Conservation (phyloP, 2,113 vertebrate species). For the Sturnira hondurensis region DNA sequence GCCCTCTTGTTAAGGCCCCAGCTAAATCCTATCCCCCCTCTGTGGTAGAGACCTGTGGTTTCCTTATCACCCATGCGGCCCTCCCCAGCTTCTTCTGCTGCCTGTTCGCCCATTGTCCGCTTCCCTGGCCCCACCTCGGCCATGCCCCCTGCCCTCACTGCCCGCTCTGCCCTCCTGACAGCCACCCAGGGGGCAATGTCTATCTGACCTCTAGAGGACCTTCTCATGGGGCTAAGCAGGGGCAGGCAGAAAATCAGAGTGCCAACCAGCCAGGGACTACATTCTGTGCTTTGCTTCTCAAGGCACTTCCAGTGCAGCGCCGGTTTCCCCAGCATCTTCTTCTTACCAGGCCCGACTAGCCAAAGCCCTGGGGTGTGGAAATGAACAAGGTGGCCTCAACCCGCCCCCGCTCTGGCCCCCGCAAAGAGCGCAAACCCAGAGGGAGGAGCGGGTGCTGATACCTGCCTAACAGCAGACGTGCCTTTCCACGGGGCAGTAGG, state of each 20-base stretch:
- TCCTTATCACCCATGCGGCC: background rate
- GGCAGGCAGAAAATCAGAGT: background rate
- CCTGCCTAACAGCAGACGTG: background rate
- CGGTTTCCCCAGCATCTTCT: background rate
- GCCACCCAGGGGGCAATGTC: accelerated
- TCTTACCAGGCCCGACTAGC: background rate
- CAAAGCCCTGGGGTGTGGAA: background rate
- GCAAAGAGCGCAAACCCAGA: background rate
- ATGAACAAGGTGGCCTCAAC: background rate
- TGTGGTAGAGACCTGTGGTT: background rate
- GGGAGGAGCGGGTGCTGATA: background rate
- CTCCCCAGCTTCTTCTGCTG: background rate
- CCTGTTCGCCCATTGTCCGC: background rate
- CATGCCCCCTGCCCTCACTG: background rate
- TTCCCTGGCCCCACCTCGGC: background rate
- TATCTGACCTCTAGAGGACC: background rate
- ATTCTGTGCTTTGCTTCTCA: background rate
- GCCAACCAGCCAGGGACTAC: background rate
- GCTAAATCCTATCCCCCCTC: background rate
- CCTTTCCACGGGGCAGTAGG: background rate
- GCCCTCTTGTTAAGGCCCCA: background rate
- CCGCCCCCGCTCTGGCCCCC: accelerated
- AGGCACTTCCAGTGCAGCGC: background rate
- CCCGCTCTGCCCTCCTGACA: background rate
- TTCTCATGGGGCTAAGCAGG: background rate